A percentile compares a stretch with the other conserved stretches of the same genome.
These are phyloP conservation scores for Hydrozoanthus tunicans DNA, from an alignment of 64 coral and sea anemone species.

Conservation along the genomic window DNA sequence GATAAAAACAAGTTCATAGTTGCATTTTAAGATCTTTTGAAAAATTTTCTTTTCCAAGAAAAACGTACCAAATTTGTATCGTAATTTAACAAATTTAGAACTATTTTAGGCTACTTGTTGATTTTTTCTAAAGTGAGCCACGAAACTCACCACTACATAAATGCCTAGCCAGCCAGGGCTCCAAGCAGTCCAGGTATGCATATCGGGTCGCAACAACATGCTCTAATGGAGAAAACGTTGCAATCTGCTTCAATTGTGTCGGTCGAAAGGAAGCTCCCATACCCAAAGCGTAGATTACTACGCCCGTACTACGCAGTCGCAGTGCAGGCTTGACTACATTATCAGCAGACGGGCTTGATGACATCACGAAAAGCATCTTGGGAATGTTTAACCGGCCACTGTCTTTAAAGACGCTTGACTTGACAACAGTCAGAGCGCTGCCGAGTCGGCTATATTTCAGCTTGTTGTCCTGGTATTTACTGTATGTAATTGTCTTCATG, in stretches of 20 bases:
- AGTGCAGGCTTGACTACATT: conserved; percentile 1
- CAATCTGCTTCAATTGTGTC: conserved; percentile 28
- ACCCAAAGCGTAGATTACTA: conserved; percentile 38
- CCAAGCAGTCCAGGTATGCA: conserved; percentile 44
- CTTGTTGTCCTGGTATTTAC: neutral
- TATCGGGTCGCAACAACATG: conserved; percentile 48
- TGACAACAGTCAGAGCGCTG: neutral
- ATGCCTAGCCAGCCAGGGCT: conserved; percentile 39
- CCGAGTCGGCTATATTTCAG: conserved; percentile 5
- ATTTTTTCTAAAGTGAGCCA: neutral
- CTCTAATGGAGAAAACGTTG: neutral
- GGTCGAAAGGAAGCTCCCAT: conserved; percentile 25
- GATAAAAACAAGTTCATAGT: too few relatives aligned
- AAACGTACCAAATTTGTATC: too few relatives aligned
- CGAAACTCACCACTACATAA: conserved; percentile 36
- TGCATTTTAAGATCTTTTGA: too few relatives aligned
- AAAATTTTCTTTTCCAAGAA: too few relatives aligned
- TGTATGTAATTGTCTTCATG: conserved; percentile 22
- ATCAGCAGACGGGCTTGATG: conserved; percentile 51
- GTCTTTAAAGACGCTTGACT: conserved; percentile 34
- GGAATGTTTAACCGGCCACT: conserved; percentile 43
- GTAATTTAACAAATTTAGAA: neutral
- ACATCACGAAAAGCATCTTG: conserved; percentile 58
- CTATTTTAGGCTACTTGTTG: neutral
- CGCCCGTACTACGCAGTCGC: conserved; percentile 17